Percentiles rank a stretch among this genome's conserved stretches.
These are phyloP conservation scores for Cantharis rustica DNA, from an alignment of 2,888 invertebrate genomes.

Conservation along the genomic window DNA sequence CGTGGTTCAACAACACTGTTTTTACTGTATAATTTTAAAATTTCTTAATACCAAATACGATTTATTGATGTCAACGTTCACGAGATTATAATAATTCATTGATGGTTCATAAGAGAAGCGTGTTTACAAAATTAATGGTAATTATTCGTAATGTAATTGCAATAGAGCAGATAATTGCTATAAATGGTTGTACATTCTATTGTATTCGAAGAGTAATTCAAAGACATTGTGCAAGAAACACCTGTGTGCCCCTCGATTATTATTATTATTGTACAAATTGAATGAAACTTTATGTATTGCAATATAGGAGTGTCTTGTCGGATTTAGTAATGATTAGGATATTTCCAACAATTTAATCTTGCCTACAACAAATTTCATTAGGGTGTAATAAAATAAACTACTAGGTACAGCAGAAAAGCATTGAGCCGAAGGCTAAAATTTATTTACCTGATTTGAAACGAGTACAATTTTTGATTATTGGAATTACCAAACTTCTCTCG, in stretches of 20 bases:
- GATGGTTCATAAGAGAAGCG: neutral
- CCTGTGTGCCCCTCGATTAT: neutral
- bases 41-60: neutral
- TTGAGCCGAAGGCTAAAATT: neutral
- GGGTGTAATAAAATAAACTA: neutral
- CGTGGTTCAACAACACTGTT: neutral
- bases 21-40: neutral
- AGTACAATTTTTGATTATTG: neutral
- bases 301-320: neutral
- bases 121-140: neutral
- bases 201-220: constrained; percentile 14
- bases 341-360: neutral
- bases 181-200: constrained; percentile 11
- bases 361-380: neutral
- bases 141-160: constrained; percentile 7
- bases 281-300: neutral
- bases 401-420: neutral
- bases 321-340: neutral
- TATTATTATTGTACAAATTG: neutral
- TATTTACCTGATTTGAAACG: neutral
- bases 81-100: neutral
- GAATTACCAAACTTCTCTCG: neutral
- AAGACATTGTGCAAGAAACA: constrained; percentile 8
- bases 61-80: neutral
- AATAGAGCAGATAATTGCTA: constrained; percentile 12